Evolutionary conservation across 2,888 invertebrate genomes (phyloP).

Genomic region (Aphidius colemani): DNA sequence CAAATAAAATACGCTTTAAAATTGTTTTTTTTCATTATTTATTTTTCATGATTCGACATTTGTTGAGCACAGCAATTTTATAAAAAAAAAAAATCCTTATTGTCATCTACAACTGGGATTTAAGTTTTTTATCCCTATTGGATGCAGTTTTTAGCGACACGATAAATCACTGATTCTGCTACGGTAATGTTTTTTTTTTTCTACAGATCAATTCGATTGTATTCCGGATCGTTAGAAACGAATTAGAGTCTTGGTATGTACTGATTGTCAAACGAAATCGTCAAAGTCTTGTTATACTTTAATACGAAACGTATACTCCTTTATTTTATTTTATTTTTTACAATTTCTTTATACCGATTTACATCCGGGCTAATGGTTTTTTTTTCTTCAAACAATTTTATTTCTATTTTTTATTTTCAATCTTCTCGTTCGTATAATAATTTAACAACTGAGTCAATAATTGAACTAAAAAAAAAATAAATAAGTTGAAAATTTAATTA

Average conservation of each 20-base stretch:
- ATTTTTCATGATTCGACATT: no score
- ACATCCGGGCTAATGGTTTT: conserved; percentile 20
- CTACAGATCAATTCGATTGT: background rate
- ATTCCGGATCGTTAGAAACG: conserved; percentile 28
- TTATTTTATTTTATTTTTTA: conserved; percentile 26
- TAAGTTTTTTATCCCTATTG: no score
- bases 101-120: no score
- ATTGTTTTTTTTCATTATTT: no score
- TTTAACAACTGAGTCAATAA: no score
- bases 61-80: no score
- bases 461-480: background rate
- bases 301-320: conserved; percentile 18
- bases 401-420: background rate
- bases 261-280: conserved; percentile 9
- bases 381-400: background rate
- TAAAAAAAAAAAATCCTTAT: no score
- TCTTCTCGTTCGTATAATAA: no score
- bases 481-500: no score
- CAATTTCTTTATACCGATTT: conserved; percentile 24
- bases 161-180: conserved; percentile 20
- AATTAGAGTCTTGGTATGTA: conserved; percentile 14
- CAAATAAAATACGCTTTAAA: no score
- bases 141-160: background rate
- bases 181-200: background rate
- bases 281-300: conserved; percentile 20